These are phyloP conservation scores for Anas platyrhynchos DNA, from an alignment of 2,113 vertebrate genomes.

Conservation along the genomic window DNA sequence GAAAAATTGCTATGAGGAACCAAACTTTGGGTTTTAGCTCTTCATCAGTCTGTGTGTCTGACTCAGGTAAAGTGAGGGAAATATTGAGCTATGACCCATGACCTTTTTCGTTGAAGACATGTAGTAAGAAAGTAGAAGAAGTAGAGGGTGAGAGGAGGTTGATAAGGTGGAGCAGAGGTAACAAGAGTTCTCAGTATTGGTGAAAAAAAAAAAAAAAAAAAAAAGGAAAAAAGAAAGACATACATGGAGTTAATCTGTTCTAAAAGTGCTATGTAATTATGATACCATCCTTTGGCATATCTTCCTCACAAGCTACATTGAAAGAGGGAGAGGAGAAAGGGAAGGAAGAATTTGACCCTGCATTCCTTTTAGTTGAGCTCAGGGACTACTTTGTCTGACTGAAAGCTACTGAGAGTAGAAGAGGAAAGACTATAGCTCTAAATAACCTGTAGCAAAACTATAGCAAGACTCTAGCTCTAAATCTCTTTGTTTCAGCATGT, in stretches of 20 bases:
- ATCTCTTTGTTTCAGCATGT: not conserved
- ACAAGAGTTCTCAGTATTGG: not conserved
- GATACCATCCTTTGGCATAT: not conserved
- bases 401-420: not conserved
- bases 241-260: not conserved
- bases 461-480: not conserved
- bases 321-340: not conserved
- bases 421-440: not conserved
- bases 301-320: not conserved
- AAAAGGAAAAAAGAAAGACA: not conserved
- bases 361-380: not conserved
- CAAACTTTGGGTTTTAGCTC: not conserved
- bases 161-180: not conserved
- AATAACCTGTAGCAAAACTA: not conserved
- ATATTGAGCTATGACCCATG: not conserved
- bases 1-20: not conserved
- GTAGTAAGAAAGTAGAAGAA: not conserved
- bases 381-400: not conserved
- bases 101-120: not conserved
- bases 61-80: not conserved
- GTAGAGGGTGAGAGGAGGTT: not conserved
- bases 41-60: not conserved
- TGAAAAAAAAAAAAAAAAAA: not conserved
- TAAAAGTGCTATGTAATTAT: not conserved
- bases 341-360: slow-evolving; percentile 10